These are phyloP conservation scores for Protaetia brevitarsis DNA, from an alignment of 1,140 invertebrate species.

Conservation along the genomic window DNA sequence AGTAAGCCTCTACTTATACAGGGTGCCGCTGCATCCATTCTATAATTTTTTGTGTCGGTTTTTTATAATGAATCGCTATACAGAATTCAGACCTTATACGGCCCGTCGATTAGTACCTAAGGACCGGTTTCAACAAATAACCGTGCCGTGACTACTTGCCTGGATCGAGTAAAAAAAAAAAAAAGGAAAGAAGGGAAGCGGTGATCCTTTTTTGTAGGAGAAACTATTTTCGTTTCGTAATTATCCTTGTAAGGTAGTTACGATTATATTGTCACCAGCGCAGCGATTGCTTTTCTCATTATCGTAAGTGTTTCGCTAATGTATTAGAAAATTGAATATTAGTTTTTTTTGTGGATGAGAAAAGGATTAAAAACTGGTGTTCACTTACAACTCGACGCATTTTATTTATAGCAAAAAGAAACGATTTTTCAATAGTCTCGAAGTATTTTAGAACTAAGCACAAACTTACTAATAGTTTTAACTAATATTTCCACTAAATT, in stretches of 20 bases:
- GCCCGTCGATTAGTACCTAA: conserved; percentile 15
- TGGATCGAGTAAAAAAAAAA: neutral
- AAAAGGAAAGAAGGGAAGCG: neutral
- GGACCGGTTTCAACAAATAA: conserved; percentile 15
- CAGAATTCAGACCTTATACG: conserved; percentile 13
- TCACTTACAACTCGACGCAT: too few relatives aligned
- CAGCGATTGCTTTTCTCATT: too few relatives aligned
- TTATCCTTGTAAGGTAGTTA: conserved; percentile 5
- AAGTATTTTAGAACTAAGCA: too few relatives aligned
- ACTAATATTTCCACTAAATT: too few relatives aligned
- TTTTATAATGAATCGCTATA: conserved; percentile 18
- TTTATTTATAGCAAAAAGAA: too few relatives aligned
- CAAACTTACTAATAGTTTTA: too few relatives aligned
- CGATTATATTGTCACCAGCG: conserved; percentile 12
- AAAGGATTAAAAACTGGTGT: too few relatives aligned
- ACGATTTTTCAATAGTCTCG: too few relatives aligned
- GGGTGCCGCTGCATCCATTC: neutral
- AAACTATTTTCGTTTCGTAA: conserved; percentile 13
- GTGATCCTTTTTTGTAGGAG: neutral
- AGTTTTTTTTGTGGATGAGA: too few relatives aligned
- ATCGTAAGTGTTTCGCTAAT: too few relatives aligned
- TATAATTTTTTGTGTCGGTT: conserved; percentile 10
- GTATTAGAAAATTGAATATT: too few relatives aligned
- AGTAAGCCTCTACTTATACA: conserved; percentile 5
- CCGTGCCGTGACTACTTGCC: conserved; percentile 12